Percentiles rank a stretch among this genome's conserved stretches.
Evolutionary conservation across 2,888 invertebrate genomes (phyloP).

Genomic region (Ctenicera cuprea): DNA sequence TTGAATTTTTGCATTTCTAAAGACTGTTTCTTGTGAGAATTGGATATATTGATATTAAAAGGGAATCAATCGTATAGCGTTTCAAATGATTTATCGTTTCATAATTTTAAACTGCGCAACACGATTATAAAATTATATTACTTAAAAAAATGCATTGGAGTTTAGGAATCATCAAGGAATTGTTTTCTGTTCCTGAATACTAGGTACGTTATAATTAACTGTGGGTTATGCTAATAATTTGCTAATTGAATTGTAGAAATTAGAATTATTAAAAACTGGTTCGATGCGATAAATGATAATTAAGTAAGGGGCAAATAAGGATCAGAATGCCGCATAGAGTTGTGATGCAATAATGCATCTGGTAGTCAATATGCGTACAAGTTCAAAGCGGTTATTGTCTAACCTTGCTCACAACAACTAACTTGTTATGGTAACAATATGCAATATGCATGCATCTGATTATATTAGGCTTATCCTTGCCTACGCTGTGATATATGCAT

Average conservation of each 20-base stretch:
- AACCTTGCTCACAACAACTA: slow-evolving; percentile 61
- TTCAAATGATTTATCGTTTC: too few species aligned
- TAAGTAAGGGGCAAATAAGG: slow-evolving; percentile 4
- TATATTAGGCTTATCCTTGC: slow-evolving; percentile 43
- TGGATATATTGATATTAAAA: too few species aligned
- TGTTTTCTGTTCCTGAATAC: too few species aligned
- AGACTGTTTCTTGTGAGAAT: too few species aligned
- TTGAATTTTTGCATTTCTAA: too few species aligned
- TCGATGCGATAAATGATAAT: background rate
- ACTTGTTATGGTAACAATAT: slow-evolving; percentile 59
- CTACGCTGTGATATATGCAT: slow-evolving; percentile 40
- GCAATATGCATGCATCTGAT: slow-evolving; percentile 53
- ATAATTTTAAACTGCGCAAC: too few species aligned
- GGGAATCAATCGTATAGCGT: too few species aligned
- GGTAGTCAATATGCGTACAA: slow-evolving; percentile 27
- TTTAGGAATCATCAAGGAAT: too few species aligned
- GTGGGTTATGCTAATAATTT: background rate
- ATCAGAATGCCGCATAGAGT: slow-evolving; percentile 23
- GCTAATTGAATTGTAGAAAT: background rate
- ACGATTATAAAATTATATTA: too few species aligned
- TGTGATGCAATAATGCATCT: slow-evolving; percentile 22
- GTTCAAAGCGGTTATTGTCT: slow-evolving; percentile 56
- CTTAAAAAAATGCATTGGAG: too few species aligned
- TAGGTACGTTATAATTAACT: too few species aligned
- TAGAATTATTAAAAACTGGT: background rate